These are phyloP conservation scores for Lepus americanus DNA, from an alignment of 2,113 vertebrate species.

Conservation along the genomic window DNA sequence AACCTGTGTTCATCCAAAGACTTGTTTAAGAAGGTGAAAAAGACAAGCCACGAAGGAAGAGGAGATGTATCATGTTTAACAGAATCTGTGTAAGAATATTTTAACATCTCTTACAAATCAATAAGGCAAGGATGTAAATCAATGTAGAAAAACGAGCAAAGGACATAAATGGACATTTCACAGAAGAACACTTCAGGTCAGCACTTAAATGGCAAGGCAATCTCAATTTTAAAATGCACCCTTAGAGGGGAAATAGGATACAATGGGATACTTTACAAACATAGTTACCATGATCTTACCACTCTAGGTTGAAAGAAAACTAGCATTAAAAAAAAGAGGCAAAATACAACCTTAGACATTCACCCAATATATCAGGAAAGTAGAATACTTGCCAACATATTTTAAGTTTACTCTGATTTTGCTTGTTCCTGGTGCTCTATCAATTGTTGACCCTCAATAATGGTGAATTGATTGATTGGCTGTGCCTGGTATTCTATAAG, in stretches of 20 bases:
- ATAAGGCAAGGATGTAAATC: neutral
- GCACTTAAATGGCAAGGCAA: neutral
- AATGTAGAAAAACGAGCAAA: neutral
- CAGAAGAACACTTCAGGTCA: neutral
- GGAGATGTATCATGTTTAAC: neutral
- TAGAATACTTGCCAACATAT: neutral
- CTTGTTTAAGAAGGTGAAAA: conserved; percentile 32
- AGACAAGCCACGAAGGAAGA: neutral
- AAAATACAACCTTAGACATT: neutral
- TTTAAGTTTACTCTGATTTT: conserved; percentile 21
- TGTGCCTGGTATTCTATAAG: conserved; percentile 20
- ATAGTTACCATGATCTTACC: neutral
- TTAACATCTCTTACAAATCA: conserved; percentile 19
- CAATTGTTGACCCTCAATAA: neutral
- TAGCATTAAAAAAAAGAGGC: neutral
- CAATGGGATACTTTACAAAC: conserved; percentile 28
- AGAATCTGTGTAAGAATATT: neutral
- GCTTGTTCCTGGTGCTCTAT: neutral
- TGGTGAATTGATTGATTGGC: neutral
- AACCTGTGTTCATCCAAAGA: conserved; percentile 21
- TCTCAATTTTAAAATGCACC: conserved; percentile 25
- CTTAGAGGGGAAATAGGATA: conserved; percentile 38
- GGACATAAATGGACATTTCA: neutral
- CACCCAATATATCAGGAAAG: neutral
- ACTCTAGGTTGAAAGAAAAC: neutral